Evolutionary conservation across 92 coral and sea anemone species (phyloP), one percentile per base, ranked within the genome.

Genomic region (Paramuricea clavata): DNA sequence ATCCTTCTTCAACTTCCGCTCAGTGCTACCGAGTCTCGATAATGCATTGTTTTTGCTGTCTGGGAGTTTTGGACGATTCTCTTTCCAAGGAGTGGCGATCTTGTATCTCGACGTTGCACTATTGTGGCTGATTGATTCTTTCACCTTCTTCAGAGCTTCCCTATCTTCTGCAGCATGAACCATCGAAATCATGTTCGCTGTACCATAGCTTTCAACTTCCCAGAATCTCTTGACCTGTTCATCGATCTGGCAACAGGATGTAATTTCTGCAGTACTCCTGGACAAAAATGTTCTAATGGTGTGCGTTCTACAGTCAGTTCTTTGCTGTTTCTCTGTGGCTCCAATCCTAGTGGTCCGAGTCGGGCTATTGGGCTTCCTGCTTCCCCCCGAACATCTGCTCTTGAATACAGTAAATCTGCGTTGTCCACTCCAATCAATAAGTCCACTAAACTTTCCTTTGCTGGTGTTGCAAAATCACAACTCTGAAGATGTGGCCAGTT

Each of bases 401-500:
- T 60, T 21, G 68, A 60, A 25, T 60, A 60, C 31, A 60, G 15
- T 28, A 60, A 60, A 60, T 60, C 30, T 7, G 68, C 68, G 4
- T 60, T 60, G 33, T 60, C 68, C 68, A 60, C 68, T 2, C 68
- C 68, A 5, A 60, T 60, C 80, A 89, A 82, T 9, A 89, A 54
- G 52, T 92, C 95, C 44, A 92, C 93, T 42, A 89, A 16, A 19
- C 78, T 82, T 11, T 74, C 92, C 17, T 61, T 72, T 25, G 95
- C 93, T 73, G 95, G 93, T 8, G 75, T 69, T 8, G 93, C 83
- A 61, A 92, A 89, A 52, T 87, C 91, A 73, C 93, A 87, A 35
- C 84, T 31, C n/a, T 52, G 32, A 21, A 92, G 82, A 78, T 89
- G 95, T 36, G 89, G 91, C 92, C 94, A 92, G 59, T 75, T 82